Base-by-base conservation (phyloP, 2,113 vertebrate genomes). In the Haemorhous mexicanus region DNA sequence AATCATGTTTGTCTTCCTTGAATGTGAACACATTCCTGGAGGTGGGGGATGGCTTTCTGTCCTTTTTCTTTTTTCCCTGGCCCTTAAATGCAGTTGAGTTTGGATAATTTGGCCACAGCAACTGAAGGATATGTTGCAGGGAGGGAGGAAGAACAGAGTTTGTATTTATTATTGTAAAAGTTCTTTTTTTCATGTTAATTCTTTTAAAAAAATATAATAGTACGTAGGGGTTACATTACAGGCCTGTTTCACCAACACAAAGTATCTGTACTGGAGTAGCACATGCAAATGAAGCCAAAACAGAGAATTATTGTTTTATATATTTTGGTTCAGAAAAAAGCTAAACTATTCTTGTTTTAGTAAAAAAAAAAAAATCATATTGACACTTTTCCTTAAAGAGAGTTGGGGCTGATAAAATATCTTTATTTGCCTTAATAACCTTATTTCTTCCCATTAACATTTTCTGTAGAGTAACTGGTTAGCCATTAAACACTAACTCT, bases 1-100 rank as follows among this genome's bases (percentile, higher is more conserved):
- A 97, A 96, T 97, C 93, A 95, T 91, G 87, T 96, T 96, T 97
- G 96, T 97, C 92, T 97, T 93, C 61, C 83, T 91, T 96, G 80
- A 92, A 92, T 94, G 96, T 93, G 87, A 56, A 69, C 7, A 16
- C 95, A 97, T 97, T 97, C 96, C 91, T 97, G 70, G 43, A 92
- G 85, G 44, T 89, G 94, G 90, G 83, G 95, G 95, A 94, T 92
- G 95, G 94, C 75, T 93, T 94, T 88, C 55, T 88, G 90, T 92
- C 64, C 64, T 68, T 53, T 89, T 92, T 73, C 66, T 75, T 88
- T 87, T 91, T 77, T 68, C 66, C 44, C 56, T 73, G 44, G 69
- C 74, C 70, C 26, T 37, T 87, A 92, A 90, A 43, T 64, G 66
- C 61, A 84, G 74, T 87, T 91, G 33, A 85, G 32, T 96, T 96